Evolutionary conservation across 2,888 invertebrate species (phyloP).

Genomic region (Nephrotoma guestfalica): DNA sequence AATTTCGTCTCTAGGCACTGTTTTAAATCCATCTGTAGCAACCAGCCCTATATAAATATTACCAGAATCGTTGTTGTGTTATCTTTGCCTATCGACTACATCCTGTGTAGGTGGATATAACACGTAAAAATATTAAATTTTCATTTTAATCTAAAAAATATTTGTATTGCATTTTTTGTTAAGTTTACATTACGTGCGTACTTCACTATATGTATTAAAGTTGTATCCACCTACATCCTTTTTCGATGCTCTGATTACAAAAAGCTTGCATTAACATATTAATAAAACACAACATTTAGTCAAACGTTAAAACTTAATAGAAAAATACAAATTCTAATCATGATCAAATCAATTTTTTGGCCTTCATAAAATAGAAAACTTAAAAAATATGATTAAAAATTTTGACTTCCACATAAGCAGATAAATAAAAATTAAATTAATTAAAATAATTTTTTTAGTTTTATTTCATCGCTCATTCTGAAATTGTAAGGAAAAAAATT

Average conservation of each 20-base stretch:
- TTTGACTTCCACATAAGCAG: background rate
- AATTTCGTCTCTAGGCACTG: background rate
- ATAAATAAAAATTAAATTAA: background rate
- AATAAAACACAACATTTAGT: background rate
- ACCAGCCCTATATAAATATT: background rate
- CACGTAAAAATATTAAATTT: background rate
- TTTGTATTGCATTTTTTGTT: background rate
- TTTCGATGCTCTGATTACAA: background rate
- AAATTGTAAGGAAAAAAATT: background rate
- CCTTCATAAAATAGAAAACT: background rate
- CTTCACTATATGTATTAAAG: background rate
- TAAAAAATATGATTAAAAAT: background rate
- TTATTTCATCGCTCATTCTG: background rate
- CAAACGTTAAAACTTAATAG: background rate
- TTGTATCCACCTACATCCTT: background rate
- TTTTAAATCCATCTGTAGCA: background rate
- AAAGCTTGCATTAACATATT: background rate
- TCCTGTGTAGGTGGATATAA: background rate
- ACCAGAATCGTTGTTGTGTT: background rate
- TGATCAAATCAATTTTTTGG: background rate
- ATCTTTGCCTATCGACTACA: background rate
- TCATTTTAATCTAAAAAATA: background rate
- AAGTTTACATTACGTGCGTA: background rate
- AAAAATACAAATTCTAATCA: background rate
- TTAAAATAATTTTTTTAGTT: background rate